A percentile compares a stretch with the other conserved stretches of the same genome.
Evolutionary conservation across 1,140 invertebrate species (phyloP).

Genomic region (Caenorhabditis brenneri): DNA sequence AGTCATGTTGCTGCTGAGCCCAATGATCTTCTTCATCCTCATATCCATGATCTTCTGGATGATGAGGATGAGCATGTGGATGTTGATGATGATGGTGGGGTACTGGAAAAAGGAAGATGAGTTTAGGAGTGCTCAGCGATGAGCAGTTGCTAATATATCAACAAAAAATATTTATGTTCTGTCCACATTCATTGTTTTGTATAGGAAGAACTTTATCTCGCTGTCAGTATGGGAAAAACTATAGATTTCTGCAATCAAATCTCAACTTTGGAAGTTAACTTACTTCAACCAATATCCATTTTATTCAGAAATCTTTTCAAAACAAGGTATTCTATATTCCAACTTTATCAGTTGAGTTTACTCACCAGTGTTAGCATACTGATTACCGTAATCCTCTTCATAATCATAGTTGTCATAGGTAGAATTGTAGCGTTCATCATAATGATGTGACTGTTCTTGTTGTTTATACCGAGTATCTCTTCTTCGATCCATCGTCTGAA

Average conservation of each 20-base stretch:
- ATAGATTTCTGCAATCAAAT: too few species aligned
- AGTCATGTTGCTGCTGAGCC: conserved; percentile 2
- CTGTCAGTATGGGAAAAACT: too few species aligned
- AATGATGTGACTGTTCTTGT: conserved; percentile 16
- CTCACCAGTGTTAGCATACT: conserved; percentile 15
- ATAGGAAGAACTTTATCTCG: too few species aligned
- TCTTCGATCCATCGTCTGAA: conserved; percentile 13
- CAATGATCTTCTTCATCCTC: conserved; percentile 28
- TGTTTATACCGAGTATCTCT: conserved; percentile 10
- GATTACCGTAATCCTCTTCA: conserved; percentile 36
- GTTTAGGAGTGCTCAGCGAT: too few species aligned
- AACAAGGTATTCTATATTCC: background rate
- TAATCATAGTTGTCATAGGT: conserved; percentile 34
- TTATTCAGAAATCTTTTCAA: background rate
- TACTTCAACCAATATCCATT: too few species aligned
- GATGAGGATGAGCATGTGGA: conserved; percentile 5
- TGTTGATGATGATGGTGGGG: conserved; percentile 1
- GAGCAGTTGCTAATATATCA: too few species aligned
- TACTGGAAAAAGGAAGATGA: background rate
- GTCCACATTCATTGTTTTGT: too few species aligned
- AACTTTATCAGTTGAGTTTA: too few species aligned
- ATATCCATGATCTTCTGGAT: conserved; percentile 29
- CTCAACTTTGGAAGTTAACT: too few species aligned
- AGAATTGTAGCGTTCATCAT: background rate
- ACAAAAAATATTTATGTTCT: too few species aligned